Base-by-base conservation (phyloP, 37 sponge, comb jelly and placozoan genomes). In the Chondrilla cf. caribensis region DNA sequence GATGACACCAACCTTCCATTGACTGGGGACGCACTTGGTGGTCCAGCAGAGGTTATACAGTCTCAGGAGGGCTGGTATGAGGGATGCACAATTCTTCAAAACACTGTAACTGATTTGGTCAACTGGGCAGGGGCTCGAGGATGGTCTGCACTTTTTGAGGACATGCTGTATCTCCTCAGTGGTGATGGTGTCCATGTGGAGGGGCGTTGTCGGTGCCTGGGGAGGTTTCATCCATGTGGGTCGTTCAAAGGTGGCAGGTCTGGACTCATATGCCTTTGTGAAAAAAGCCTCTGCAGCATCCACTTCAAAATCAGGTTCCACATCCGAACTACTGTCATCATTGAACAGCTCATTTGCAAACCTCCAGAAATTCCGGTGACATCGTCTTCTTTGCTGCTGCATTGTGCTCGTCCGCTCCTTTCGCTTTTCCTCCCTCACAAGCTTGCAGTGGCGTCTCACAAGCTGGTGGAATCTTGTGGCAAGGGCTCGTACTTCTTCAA, bases 61-160 rank as follows among this genome's bases (percentile, higher is more conserved):
- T 18, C 40, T 32, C 21, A 70, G 71, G 38, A 70, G 71, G 71
- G 71, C 71, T 38, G 71, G 71, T 29, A 5, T 38, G 40, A 70
- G 71, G 33, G 83, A 65, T 15, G 83, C 58, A 28, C 83, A 82
- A 51, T 54, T 32, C 37, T 70, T 82, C 42, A 84, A 26, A 0
- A 66, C n/a, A 44, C 57, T 22, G 66, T 77, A 84, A 51, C 31
- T 15, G 0, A 78, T 66, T 19, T 60, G 66, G 42, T 77, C 38
- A 26, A 38, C 60, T 14, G 78, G 78, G 15, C 76, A 11, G 1
- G 76, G 76, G 8, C 8, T 73, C 21, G 76, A 73, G 41, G 76
- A 15, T 19, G 76, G 25, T 43, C 25, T 73, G 11, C 76, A 38
- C 32, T 70, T 70, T 9, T 31, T 5, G 9, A 70, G 71, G 5